Base-by-base conservation (phyloP, 53 echinoderm and acorn worm genomes). In the Paracentrotus lividus region DNA sequence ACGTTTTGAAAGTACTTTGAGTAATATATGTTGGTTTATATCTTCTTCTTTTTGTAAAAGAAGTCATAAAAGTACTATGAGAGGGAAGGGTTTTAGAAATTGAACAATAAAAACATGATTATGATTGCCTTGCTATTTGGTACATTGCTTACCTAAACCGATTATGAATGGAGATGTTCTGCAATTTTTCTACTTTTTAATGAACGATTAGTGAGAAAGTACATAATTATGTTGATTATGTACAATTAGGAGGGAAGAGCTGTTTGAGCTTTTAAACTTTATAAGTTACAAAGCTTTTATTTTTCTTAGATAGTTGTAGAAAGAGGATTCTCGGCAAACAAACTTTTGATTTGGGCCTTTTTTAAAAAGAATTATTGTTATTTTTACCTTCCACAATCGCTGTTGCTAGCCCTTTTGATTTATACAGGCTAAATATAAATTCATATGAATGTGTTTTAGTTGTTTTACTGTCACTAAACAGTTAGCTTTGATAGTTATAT, bases 1-100 rank as follows among this genome's bases (percentile, higher is more conserved):
- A 45, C 32, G 81, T 47, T 81, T 26, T 81, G 47, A 81, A 81
- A 81, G 81, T 81, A 81, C 81, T 81, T 72, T 47, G 47, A 81
- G 81, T 81, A 47, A 81, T 45, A 12, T 81, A 81, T 47, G 47
- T 81, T 47, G 27, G 44, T 81, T 44, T 81, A 49, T 81, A 81
- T 81, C 44, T 81, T 81, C 44, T 81, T 81, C 44, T 72, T 72
- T 38, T 40, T 72, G n/a, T 8, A 47, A 44, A 47, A 81, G 47
- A 45, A 81, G 49, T 45, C 81, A 26, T 33, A 10, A 45, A 47
- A 81, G 81, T 81, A 81, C 81, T 81, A 81, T 81, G 12, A 14
- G 47, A 47, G 40, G 26, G 47, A 49, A 47, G 26, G 10, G n/a
- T 47, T 23, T 81, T 77, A 42, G 36, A 34, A 34, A 36, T 29